Evolutionary conservation across 2,113 vertebrate species (phyloP).

Genomic region (Copsychus sechellarum): DNA sequence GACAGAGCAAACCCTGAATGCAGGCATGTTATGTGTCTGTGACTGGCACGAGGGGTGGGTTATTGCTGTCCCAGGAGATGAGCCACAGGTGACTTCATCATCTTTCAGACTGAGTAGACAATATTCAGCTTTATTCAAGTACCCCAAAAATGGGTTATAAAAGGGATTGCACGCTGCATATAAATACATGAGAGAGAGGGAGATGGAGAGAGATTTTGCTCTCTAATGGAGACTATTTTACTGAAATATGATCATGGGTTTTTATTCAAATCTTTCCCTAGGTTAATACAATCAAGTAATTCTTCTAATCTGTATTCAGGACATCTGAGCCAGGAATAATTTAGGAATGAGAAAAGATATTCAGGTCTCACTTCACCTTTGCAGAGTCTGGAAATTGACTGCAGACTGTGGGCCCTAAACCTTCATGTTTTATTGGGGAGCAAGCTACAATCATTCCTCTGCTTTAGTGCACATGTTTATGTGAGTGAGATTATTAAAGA

Average conservation of each 20-base stretch:
- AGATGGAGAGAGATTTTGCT: not conserved
- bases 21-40: conserved; percentile 36
- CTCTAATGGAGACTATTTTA: conserved; percentile 32
- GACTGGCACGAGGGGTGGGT: not conserved
- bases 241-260: conserved; percentile 7
- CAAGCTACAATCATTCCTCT: not conserved
- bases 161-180: conserved; percentile 10
- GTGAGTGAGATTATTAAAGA: conserved; percentile 32
- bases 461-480: not conserved
- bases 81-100: conserved; percentile 5
- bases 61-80: not conserved
- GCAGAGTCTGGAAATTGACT: conserved; percentile 2
- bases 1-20: conserved; percentile 11
- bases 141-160: conserved; percentile 14
- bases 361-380: conserved; percentile 26
- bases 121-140: conserved; percentile 4
- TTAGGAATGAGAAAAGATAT: conserved; percentile 20
- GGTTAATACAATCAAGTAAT: conserved; percentile 24
- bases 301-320: conserved; percentile 46
- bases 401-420: not conserved
- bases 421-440: not conserved
- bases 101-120: conserved; percentile 25
- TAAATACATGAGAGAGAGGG: not conserved
- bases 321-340: conserved; percentile 32
- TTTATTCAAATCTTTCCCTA: conserved; percentile 42